A percentile compares a stretch with the other conserved stretches of the same genome.
These are phyloP conservation scores for Sylvia atricapilla DNA, from an alignment of 2,113 vertebrate species.

Conservation along the genomic window DNA sequence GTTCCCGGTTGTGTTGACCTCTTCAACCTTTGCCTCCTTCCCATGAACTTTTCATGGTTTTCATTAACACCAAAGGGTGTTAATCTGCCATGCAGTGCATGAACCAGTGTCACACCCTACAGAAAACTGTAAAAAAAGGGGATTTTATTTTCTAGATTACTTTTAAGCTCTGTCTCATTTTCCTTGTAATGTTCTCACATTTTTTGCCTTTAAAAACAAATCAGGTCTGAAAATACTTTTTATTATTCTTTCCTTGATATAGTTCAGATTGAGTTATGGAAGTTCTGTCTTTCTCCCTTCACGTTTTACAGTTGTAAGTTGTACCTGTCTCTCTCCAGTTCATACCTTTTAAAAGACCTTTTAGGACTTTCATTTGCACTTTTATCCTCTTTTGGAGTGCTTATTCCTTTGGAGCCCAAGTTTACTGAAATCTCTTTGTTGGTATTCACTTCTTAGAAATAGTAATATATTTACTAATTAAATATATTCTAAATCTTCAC, in stretches of 20 bases:
- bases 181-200: not conserved
- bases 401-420: not conserved
- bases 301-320: not conserved
- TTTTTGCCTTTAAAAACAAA: not conserved
- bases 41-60: not conserved
- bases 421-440: not conserved
- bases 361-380: not conserved
- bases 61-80: not conserved
- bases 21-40: not conserved
- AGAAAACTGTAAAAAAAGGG: not conserved
- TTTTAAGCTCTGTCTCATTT: not conserved
- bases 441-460: not conserved
- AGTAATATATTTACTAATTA: not conserved
- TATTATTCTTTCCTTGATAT: not conserved
- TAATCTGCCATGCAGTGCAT: not conserved
- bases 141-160: not conserved
- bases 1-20: not conserved
- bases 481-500: not conserved
- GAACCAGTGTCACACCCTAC: not conserved
- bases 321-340: not conserved
- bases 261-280: not conserved
- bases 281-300: not conserved
- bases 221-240: not conserved
- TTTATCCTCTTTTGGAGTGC: not conserved
- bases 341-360: not conserved